phyloP scores from a whole-genome alignment of 2,888 invertebrate species.

The Prenolepis imparis region DNA sequence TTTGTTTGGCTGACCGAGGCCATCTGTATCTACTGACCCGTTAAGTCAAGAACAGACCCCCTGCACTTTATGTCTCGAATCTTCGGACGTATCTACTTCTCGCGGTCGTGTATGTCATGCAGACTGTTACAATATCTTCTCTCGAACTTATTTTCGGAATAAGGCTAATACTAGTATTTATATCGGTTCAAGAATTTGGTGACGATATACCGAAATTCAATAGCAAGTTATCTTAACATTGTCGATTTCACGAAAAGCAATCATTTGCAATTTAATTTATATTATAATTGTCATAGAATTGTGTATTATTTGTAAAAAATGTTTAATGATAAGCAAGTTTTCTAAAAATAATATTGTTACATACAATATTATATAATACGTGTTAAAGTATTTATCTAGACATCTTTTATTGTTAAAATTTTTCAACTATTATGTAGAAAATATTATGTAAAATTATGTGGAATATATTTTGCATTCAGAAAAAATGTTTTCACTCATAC shows the following conservation, averaged over 20 bases:
- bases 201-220: background rate
- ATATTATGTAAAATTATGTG: background rate
- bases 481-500: background rate
- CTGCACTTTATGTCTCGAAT: constrained; percentile 68
- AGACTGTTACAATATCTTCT: constrained; percentile 57
- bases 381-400: background rate
- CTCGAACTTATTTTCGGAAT: constrained; percentile 25
- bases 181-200: constrained; percentile 7
- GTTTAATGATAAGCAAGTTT: background rate
- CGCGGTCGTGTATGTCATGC: constrained; percentile 53
- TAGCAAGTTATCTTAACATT: background rate
- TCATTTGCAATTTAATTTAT: background rate
- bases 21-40: constrained; percentile 67
- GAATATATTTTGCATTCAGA: background rate
- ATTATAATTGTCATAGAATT: background rate
- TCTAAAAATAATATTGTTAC: background rate
- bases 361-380: background rate
- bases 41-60: constrained; percentile 65
- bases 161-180: constrained; percentile 25
- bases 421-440: constrained; percentile 3
- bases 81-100: constrained; percentile 52
- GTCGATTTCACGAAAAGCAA: background rate
- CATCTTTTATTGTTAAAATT: background rate
- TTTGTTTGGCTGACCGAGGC: constrained; percentile 65
- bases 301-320: background rate